phyloP scores from a whole-genome alignment of 2,113 vertebrate genomes.

The Sminthopsis crassicaudata region DNA sequence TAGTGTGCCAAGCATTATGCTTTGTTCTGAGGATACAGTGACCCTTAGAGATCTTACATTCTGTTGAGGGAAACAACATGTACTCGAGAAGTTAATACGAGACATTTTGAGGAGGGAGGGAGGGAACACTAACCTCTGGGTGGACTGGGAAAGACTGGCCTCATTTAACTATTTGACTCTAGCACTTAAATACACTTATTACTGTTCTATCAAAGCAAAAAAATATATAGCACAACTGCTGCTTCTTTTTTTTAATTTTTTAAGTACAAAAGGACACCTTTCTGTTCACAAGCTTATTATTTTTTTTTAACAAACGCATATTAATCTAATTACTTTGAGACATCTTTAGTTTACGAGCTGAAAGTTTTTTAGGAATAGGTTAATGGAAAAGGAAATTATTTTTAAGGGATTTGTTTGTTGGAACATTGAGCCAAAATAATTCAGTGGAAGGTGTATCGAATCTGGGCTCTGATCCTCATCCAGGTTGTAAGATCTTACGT shows the following conservation, averaged over 20 bases:
- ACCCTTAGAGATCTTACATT: not conserved
- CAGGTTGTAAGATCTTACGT: not conserved
- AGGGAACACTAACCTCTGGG: not conserved
- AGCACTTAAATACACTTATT: not conserved
- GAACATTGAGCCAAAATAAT: not conserved
- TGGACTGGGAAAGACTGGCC: not conserved
- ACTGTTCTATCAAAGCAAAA: not conserved
- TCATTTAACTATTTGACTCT: not conserved
- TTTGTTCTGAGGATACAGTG: not conserved
- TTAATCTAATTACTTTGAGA: not conserved
- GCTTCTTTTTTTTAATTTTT: not conserved
- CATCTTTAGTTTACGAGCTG: not conserved
- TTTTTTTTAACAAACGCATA: not conserved
- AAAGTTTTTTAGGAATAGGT: not conserved
- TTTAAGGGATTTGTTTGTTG: not conserved
- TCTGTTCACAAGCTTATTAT: not conserved
- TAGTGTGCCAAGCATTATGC: not conserved
- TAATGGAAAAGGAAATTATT: not conserved
- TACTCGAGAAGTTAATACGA: not conserved
- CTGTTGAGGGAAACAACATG: not conserved
- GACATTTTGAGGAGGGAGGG: not conserved
- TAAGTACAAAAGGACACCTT: not conserved
- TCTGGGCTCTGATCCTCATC: not conserved
- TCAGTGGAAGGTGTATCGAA: not conserved
- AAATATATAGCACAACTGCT: not conserved